Evolutionary conservation across 2,113 vertebrate genomes (phyloP), one percentile per base, ranked within the genome.

Genomic region (Leiothrix lutea): DNA sequence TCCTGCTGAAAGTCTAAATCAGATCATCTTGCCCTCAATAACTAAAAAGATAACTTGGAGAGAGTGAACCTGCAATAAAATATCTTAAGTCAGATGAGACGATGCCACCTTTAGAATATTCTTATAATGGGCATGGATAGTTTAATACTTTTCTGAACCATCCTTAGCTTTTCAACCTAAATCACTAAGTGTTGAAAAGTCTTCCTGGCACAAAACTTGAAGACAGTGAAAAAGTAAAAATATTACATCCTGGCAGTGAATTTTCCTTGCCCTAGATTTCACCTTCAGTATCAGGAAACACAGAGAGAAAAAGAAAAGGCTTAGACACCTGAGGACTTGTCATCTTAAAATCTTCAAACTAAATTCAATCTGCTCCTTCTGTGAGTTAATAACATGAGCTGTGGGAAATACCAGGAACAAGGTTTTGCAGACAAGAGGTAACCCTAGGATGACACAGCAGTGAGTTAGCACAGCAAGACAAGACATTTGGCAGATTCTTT

Each of bases 331-430:
- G 60, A 93, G 72, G 82, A 94, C 51, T 67, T 80, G 60, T 88
- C 88, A 77, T 35, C 33, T 80, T 85, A 86, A 74, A 92, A 83
- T 74, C 56, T 90, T 96, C 92, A 80, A 54, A 88, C 24, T 80
- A 93, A 92, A 96, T 88, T 90, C 6, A 4, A 57, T 94, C 75
- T 60, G 14, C 60, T 95, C 58, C 58, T 83, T 82, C 85, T 84
- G 79, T 80, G 90, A 92, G 60, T 73, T 93, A 94, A 96, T 80
- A 90, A 83, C 40, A 67, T 22, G 36, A 81, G 67, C 87, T 86
- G 64, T 74, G 64, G 85, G 75, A 96, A 94, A 92, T 45, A 80
- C 20, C 44, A 60, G 56, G 58, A 80, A 62, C 36, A 93, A 86
- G 80, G 62, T 50, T 87, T 75, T 90, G 29, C 38, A 73, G 79